A percentile compares a stretch with the other conserved stretches of the same genome.
phyloP scores from a whole-genome alignment of 2,113 vertebrate genomes.

The Stigmatopora nigra region DNA sequence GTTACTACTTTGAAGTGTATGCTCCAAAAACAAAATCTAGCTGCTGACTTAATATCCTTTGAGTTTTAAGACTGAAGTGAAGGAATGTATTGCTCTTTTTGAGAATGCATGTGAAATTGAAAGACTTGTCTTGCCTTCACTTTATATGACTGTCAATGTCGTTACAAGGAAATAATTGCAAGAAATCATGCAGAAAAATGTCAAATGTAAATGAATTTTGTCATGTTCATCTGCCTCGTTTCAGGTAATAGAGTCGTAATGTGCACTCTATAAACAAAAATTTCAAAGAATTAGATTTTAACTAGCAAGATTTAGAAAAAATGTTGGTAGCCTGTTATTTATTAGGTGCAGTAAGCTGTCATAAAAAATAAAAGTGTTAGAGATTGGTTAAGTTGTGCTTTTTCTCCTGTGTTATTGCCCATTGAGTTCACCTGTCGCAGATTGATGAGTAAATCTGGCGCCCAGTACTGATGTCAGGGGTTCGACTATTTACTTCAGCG shows the following conservation, averaged over 20 bases:
- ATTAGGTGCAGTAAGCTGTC: no score
- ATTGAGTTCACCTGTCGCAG: no score
- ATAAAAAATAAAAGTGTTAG: no score
- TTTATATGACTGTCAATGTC: neutral
- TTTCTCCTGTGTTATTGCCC: no score
- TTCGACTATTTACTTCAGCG: no score
- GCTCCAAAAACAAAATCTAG: neutral
- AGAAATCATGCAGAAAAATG: neutral
- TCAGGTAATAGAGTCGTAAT: neutral
- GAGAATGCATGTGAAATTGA: neutral
- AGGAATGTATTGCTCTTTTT: neutral
- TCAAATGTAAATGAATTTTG: neutral
- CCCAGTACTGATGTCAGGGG: no score
- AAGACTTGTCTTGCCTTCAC: neutral
- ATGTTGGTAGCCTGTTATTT: no score
- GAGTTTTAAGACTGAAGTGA: neutral
- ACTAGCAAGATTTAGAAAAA: no score
- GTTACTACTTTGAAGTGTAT: neutral
- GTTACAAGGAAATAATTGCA: neutral
- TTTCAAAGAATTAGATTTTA: no score
- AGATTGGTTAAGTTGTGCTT: no score
- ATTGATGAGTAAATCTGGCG: no score
- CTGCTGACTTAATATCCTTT: neutral
- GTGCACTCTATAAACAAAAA: neutral
- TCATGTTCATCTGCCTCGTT: neutral